Conservation (phyloP, 2,888 invertebrate species). For the Dynastes tityus region DNA sequence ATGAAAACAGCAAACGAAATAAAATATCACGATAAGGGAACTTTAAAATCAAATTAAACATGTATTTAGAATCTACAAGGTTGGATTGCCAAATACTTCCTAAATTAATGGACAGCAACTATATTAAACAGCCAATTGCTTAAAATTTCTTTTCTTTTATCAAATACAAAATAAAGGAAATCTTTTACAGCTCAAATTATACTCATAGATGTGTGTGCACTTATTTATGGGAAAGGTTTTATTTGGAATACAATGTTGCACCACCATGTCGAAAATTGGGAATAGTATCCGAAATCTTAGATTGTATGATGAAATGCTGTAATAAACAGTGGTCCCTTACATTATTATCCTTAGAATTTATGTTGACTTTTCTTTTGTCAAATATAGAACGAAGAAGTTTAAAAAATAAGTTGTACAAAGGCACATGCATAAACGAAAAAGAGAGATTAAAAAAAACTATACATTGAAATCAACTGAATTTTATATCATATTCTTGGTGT, state of each 20-base stretch:
- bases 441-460: background rate
- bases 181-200: too few relatives aligned
- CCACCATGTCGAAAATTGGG: background rate
- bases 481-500: background rate
- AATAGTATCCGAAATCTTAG: background rate
- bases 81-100: too few relatives aligned
- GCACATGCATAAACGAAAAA: background rate
- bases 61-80: background rate
- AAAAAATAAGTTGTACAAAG: slow-evolving; percentile 1
- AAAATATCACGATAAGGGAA: background rate
- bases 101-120: too few relatives aligned
- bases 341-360: slow-evolving; percentile 18
- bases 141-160: too few relatives aligned
- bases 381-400: background rate
- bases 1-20: slow-evolving; percentile 7
- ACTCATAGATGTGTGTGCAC: too few relatives aligned
- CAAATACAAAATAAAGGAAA: too few relatives aligned
- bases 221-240: too few relatives aligned
- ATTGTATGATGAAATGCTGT: background rate
- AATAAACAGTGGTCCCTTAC: slow-evolving; percentile 36
- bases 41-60: too few relatives aligned
- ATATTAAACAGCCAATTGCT: too few relatives aligned
- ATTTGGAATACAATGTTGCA: background rate
- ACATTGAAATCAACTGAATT: background rate
- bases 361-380: background rate